These are phyloP conservation scores for Drosophila limbata DNA, from an alignment of 2,888 invertebrate species.

Conservation along the genomic window DNA sequence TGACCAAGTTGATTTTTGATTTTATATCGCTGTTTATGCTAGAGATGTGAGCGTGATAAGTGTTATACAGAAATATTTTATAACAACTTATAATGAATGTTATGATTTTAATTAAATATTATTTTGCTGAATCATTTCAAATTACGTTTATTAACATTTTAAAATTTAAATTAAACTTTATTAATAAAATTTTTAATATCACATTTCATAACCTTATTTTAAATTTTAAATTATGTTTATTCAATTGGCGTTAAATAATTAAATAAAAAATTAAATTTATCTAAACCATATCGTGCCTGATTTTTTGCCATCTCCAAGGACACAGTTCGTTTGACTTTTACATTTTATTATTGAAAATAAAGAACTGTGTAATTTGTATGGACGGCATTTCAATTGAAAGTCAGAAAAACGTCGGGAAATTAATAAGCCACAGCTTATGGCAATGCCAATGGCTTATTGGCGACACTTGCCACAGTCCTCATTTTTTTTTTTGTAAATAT, in stretches of 20 bases:
- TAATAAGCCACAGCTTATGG: conserved; percentile 72
- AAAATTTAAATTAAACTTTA: too few relatives aligned
- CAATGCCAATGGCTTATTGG: conserved; percentile 66
- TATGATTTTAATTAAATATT: background rate
- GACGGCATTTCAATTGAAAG: conserved; percentile 26
- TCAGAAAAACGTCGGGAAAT: conserved; percentile 39
- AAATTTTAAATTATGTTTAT: too few relatives aligned
- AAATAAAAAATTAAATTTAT: too few relatives aligned
- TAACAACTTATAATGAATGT: background rate
- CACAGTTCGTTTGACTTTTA: conserved; percentile 5
- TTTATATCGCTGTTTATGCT: background rate
- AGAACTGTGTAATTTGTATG: conserved; percentile 38
- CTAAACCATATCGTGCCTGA: background rate
- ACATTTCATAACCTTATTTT: too few relatives aligned
- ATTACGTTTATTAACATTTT: too few relatives aligned
- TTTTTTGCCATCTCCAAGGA: conserved; percentile 15
- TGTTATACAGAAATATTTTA: background rate
- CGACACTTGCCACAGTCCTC: conserved; percentile 33
- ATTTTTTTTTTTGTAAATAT: conserved; percentile 9
- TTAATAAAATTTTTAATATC: too few relatives aligned
- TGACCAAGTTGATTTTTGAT: conserved; percentile 20
- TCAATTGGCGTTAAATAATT: too few relatives aligned
- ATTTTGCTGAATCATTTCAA: background rate
- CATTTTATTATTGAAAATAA: conserved; percentile 21
- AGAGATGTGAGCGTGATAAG: conserved; percentile 25